A percentile compares a stretch with the other conserved stretches of the same genome.
Evolutionary conservation across 2,113 vertebrate genomes (phyloP).

Genomic region (Cyanistes caeruleus): DNA sequence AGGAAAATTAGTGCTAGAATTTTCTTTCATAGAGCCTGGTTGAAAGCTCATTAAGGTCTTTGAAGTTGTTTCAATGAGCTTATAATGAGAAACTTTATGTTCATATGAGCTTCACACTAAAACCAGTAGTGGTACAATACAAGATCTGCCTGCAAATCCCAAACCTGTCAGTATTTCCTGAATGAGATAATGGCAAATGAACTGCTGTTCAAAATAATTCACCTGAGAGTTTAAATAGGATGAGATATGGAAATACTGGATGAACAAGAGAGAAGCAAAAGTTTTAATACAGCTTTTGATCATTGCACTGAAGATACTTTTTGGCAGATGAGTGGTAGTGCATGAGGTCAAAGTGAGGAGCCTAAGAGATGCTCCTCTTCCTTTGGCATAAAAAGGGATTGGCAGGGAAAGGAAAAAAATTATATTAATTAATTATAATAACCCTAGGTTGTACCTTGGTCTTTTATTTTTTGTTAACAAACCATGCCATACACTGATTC

Average conservation of each 20-base stretch:
- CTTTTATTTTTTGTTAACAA: background rate
- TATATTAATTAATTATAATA: too few relatives aligned
- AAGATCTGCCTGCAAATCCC: slow-evolving; percentile 12
- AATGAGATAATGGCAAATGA: background rate
- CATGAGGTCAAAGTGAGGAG: background rate
- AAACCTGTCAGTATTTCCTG: background rate
- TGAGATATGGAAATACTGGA: background rate
- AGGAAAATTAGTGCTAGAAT: background rate
- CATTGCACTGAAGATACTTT: background rate
- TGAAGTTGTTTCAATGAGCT: background rate
- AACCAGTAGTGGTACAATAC: background rate
- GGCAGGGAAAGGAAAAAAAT: background rate
- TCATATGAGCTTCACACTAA: background rate
- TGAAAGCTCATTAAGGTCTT: slow-evolving; percentile 11
- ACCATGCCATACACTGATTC: background rate
- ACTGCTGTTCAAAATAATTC: background rate
- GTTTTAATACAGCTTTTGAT: background rate
- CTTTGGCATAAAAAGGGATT: background rate
- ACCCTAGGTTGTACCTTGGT: background rate
- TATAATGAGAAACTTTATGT: background rate
- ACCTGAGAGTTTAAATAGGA: background rate
- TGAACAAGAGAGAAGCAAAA: background rate
- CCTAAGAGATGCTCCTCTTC: background rate
- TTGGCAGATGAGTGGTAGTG: background rate
- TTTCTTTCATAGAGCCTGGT: background rate